phyloP scores from a whole-genome alignment of 2,888 invertebrate genomes.

The Shargacucullia verbasci region DNA sequence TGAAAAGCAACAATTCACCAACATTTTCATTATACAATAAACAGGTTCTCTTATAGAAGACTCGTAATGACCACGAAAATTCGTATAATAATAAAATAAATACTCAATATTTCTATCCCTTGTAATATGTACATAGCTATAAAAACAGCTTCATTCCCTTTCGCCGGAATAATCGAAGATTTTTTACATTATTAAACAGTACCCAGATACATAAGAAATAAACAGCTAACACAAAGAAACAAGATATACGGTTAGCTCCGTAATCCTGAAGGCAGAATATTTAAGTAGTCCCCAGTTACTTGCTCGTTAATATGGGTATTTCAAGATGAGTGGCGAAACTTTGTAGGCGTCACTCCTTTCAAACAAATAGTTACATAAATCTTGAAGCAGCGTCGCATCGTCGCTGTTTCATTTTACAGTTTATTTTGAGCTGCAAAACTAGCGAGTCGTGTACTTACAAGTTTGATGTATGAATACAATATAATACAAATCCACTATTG shows the following conservation, averaged over 20 bases:
- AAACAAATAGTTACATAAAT: slow-evolving; percentile 48
- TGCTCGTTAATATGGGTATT: slow-evolving; percentile 1
- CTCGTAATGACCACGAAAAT: no score
- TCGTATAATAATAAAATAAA: no score
- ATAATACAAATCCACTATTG: no score
- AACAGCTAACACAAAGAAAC: slow-evolving; percentile 40
- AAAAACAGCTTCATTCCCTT: slow-evolving; percentile 18
- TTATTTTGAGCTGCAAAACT: slow-evolving; percentile 25
- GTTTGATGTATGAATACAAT: no score
- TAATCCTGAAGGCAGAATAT: slow-evolving; percentile 29
- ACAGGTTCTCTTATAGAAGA: no score
- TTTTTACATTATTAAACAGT: slow-evolving; percentile 35
- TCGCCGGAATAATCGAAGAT: slow-evolving; percentile 33
- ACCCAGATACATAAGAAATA: slow-evolving; percentile 37
- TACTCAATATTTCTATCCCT: no score
- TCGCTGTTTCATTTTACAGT: slow-evolving; percentile 27
- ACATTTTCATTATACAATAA: no score
- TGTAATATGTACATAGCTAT: slow-evolving; percentile 6
- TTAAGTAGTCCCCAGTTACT: slow-evolving; percentile 23
- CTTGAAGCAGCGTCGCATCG: slow-evolving; percentile 6
- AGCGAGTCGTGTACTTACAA: slow-evolving; percentile 2
- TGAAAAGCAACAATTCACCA: no score
- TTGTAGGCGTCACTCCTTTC: slow-evolving; percentile 21
- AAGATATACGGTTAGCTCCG: slow-evolving; percentile 23
- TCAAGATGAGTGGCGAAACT: slow-evolving; percentile 20